Evolutionary conservation across 2,113 vertebrate genomes (phyloP).

Genomic region (Cairina moschata): DNA sequence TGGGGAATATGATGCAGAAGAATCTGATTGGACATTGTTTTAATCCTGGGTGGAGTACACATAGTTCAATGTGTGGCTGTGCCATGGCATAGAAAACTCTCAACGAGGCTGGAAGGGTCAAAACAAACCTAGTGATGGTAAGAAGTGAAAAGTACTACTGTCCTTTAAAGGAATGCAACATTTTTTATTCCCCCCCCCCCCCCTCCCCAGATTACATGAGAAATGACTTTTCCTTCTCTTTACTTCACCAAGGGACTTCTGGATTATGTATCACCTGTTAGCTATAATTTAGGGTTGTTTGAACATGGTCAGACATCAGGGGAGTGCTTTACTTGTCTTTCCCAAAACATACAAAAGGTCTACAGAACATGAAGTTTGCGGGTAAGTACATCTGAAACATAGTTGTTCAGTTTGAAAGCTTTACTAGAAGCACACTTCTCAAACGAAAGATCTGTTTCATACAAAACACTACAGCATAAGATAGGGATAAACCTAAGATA

Average conservation of each 20-base stretch:
- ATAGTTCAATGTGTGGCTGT: background rate
- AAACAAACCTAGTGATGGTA: background rate
- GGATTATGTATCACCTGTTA: background rate
- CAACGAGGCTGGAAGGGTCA: background rate
- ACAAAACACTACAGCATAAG: background rate
- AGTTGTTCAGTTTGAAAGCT: background rate
- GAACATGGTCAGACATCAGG: background rate
- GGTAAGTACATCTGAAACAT: slow-evolving; percentile 23
- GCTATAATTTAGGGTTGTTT: background rate
- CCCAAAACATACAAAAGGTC: background rate
- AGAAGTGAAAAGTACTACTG: background rate
- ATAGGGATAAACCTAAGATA: too few species aligned
- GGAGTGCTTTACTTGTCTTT: background rate
- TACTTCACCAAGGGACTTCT: background rate
- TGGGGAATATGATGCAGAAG: background rate
- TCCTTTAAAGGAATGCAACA: background rate
- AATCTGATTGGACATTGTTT: background rate
- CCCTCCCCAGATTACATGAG: background rate
- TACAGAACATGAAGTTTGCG: background rate
- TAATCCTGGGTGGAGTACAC: background rate
- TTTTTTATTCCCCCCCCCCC: background rate
- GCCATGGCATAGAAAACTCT: background rate
- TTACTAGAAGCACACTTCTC: background rate
- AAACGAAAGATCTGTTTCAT: background rate
- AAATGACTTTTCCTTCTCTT: background rate